These are phyloP conservation scores for Oikopleura albicans DNA, from an alignment of 23 tunicate species.

Conservation along the genomic window DNA sequence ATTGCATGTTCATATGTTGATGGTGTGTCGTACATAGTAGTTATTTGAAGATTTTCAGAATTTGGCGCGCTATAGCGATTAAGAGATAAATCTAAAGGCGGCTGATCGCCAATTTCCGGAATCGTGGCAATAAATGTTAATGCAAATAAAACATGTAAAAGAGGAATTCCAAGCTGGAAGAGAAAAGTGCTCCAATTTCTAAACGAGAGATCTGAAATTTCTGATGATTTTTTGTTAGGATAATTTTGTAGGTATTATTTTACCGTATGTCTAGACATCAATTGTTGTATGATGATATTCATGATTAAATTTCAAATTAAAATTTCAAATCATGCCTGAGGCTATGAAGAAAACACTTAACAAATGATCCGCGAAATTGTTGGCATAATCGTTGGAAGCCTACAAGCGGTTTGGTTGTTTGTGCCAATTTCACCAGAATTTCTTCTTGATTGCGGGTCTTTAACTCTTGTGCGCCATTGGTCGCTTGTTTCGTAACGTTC, in stretches of 20 bases:
- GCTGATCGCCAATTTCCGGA: neutral
- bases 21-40: too few species aligned
- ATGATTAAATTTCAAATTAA: too few species aligned
- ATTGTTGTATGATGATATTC: too few species aligned
- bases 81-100: neutral
- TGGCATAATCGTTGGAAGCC: slow-evolving; percentile 31
- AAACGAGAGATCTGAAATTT: neutral
- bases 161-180: neutral
- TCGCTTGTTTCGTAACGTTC: slow-evolving; percentile 2
- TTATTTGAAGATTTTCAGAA: neutral
- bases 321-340: too few species aligned
- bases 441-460: neutral
- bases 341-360: slow-evolving; percentile 49
- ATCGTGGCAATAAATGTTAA: neutral
- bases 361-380: slow-evolving; percentile 46
- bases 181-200: neutral
- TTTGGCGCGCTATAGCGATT: neutral
- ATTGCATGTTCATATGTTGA: too few species aligned
- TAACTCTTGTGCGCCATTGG: neutral
- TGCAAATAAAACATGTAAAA: neutral
- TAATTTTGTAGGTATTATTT: too few species aligned
- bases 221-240: slow-evolving; percentile 57
- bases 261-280: too few species aligned
- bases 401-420: neutral
- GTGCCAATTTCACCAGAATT: neutral